Base-by-base conservation (phyloP, 92 coral and sea anemone species). In the Parazoanthus atlanticus region DNA sequence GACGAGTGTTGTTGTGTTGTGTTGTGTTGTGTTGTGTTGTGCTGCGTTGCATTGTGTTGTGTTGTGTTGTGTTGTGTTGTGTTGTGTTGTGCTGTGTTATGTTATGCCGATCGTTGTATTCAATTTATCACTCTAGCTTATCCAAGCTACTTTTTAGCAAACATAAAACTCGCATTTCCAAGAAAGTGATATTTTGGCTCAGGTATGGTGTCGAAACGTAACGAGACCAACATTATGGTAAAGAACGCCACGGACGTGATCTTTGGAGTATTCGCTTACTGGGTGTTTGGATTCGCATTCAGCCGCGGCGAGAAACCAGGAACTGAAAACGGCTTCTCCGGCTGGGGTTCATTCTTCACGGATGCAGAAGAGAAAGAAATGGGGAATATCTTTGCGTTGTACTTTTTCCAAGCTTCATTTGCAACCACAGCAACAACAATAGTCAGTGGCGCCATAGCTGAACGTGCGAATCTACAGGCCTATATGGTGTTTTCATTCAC, bases 171-270 rank as follows among this genome's bases (percentile, higher is more conserved):
- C 19, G 76, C 5, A 52, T 12, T 23, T n/a, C 26, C 25, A 56
- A 65, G 40, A 38, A 66, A 28, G 8, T 12, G 2, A 34, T 25
- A 15, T 11, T 78, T 73, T 43, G 85, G 29, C 66, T 74, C 64
- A 95, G 98, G 98, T 33, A 95, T 95, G 98, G 98, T 95, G 11
- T 95, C 98, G 0, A 81, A 94, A 69, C 94, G 94, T 46, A 93
- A 95, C 86, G 98, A 95, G 86, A 94, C 98, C 33, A 95, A 95
- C 89, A 95, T 95, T 33, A 95, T 95, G 98, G 96, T 95, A 0
- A 95, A 95, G 69, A 95, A 95, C 77, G 98, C 98, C 19, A 89
- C 94, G 26, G 98, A 95, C 76, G 98, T 95, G 8, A 95, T 95
- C 58, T 95, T 95, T 80, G 98, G 98, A 28, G 98, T 95, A 23